Base-by-base conservation (phyloP, 2,888 invertebrate genomes). In the Hecatera dysodea region DNA sequence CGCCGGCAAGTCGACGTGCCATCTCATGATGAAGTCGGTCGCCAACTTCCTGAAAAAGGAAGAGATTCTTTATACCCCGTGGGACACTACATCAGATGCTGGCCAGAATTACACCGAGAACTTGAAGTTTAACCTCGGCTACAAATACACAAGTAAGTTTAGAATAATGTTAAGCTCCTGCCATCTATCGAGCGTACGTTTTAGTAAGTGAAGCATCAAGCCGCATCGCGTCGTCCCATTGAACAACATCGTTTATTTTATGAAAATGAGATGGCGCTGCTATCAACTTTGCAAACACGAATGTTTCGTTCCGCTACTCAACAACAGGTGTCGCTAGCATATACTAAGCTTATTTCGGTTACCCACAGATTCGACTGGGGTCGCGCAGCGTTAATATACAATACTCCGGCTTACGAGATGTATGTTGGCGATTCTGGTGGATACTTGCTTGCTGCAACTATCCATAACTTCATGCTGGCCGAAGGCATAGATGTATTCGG, bases 341-440 rank as follows among this genome's bases (percentile, higher is more conserved):
- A 59, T 60, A 60, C 33, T 50, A 67, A 83, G 75, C 68, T 78
- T 74, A 64, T 64, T 66, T 46, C 61, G 70, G 62, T 79, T 77
- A 71, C 82, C 77, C 73, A 83, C 93, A 98, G 98, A 88, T 97
- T 97, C 90, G 93, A 96, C 48, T 98, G 98, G 98, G 95, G 94
- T 11, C 97, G 97, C 82, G 95, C 97, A 1, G 97, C 97, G 55
- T 94, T 98, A 70, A 93, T 99, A 80, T 98, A 98, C 92, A 98
- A 98, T 83, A 97, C 97, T 17, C 96, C 97, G 73, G 98, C 98
- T 0, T 97, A 97, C 86, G 93, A 95, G 55, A 96, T 97, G 83
- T 95, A 97, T 0, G 97, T 97, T 11, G 98, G 98, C 0, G 94
- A 95, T 17, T 96, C 97, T 75, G 98, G 98, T 9, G 99, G 99